Evolutionary conservation across 2,113 vertebrate species (phyloP).

Genomic region (Rhynchomys soricoides): DNA sequence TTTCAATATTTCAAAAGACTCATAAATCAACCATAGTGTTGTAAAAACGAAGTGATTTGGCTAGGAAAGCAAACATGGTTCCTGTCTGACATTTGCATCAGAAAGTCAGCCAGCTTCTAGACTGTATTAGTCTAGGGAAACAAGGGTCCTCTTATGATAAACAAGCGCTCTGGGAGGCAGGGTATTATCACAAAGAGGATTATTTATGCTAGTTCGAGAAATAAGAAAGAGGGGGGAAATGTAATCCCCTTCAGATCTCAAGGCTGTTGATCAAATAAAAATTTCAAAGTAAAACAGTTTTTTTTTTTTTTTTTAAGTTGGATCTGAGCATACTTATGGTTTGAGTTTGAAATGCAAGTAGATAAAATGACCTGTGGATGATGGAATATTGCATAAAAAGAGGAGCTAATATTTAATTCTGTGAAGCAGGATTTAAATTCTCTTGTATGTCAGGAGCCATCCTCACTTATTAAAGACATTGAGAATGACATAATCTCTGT

Average conservation of each 20-base stretch:
- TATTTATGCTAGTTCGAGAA: slow-evolving; percentile 86
- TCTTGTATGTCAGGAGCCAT: slow-evolving; percentile 71
- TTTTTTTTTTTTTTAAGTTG: slow-evolving; percentile 65
- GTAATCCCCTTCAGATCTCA: slow-evolving; percentile 85
- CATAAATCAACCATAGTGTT: slow-evolving; percentile 80
- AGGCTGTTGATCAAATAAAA: slow-evolving; percentile 85
- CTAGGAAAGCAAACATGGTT: slow-evolving; percentile 79
- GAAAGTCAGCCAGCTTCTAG: slow-evolving; percentile 84
- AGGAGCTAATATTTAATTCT: slow-evolving; percentile 77
- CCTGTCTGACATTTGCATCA: slow-evolving; percentile 83
- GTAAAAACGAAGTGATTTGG: slow-evolving; percentile 82
- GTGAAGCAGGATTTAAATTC: slow-evolving; percentile 78
- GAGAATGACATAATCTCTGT: slow-evolving; percentile 49
- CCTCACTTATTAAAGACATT: slow-evolving; percentile 68
- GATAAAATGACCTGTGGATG: slow-evolving; percentile 48
- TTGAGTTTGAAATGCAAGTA: slow-evolving; percentile 65
- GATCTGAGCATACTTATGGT: slow-evolving; percentile 71
- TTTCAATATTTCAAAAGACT: slow-evolving; percentile 79
- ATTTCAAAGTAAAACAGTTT: slow-evolving; percentile 80
- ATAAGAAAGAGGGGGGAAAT: slow-evolving; percentile 72
- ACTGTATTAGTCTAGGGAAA: slow-evolving; percentile 77
- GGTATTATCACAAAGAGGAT: slow-evolving; percentile 86
- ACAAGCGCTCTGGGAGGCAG: slow-evolving; percentile 84
- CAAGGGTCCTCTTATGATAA: slow-evolving; percentile 83
- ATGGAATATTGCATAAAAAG: slow-evolving; percentile 3